These are phyloP conservation scores for Hyperoplus lanceolatus DNA, from an alignment of 2,797 vertebrate genomes.

Conservation along the genomic window DNA sequence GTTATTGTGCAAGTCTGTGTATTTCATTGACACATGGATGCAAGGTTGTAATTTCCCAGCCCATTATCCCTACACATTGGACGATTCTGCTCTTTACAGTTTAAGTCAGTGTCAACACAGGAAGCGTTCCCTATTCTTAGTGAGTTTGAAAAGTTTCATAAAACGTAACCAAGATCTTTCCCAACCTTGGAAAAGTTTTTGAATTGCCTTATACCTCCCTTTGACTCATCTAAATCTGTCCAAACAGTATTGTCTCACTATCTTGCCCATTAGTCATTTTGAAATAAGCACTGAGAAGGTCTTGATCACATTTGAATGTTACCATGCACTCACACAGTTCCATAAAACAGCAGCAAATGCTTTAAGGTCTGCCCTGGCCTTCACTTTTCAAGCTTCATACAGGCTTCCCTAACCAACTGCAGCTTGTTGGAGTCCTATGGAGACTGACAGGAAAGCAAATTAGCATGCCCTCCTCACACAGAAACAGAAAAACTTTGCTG, in stretches of 20 bases:
- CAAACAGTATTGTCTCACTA: neutral
- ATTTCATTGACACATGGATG: neutral
- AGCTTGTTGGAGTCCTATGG: neutral
- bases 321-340: neutral
- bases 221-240: neutral
- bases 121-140: neutral
- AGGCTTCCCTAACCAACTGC: constrained; percentile 16
- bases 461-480: neutral
- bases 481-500: neutral
- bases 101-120: neutral
- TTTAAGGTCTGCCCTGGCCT: neutral
- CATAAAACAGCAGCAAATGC: constrained; percentile 1
- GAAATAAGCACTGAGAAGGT: neutral
- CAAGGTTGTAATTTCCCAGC: neutral
- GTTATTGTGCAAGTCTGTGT: neutral
- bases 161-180: too few species aligned
- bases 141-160: too few species aligned
- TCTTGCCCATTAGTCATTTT: neutral
- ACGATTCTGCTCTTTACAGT: neutral
- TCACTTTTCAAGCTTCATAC: constrained; percentile 8
- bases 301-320: neutral
- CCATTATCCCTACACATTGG: neutral
- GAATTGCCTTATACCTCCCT: too few species aligned
- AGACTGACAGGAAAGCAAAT: neutral
- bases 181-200: too few species aligned